Evolutionary conservation across 1,140 invertebrate species (phyloP), one percentile per base, ranked within the genome.

Genomic region (Lucilia sericata): DNA sequence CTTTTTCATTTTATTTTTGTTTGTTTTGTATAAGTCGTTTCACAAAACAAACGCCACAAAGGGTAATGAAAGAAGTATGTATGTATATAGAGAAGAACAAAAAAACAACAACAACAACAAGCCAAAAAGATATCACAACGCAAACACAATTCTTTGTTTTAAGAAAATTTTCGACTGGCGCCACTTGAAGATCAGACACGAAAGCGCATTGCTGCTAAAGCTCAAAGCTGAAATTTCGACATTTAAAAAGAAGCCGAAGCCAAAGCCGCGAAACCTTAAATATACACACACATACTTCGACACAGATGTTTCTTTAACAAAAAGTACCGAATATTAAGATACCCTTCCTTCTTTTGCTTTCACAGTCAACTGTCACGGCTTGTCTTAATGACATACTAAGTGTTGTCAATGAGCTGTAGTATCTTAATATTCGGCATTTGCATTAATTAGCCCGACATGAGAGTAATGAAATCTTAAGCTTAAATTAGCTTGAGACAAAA

Each of bases 161-260:
- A 42, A 65, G 42, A 75, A 83, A 83, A 83, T 42, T 75, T 75
- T 84, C 83, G 83, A 78, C 75, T 84, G 83, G 83, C 83, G 83
- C 83, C 83, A 84, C 83, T 84, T 84, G 74, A 80, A 76, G 83
- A 84, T 84, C 83, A 84, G 83, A 84, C 83, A 84, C 49, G 74
- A 84, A 80, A n/a, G 74, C 74, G 83, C 83, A 80, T 80, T 83
- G 82, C 70, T 83, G 82, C 70, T 34, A 75, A 83, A 74, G 82
- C 74, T 83, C 65, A 49, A 65, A 70, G 34, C 82, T 65, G 74
- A 49, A 83, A 70, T 80, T 80, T 80, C 76, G 76, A 80, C 76
- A 80, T 80, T 80, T 80, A 80, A 80, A 80, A 80, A 80, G 76
- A 80, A 80, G 76, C 76, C 76, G 76, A 80, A 80, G 76, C 42